Percentiles rank a stretch among this genome's conserved stretches.
Evolutionary conservation across 2,797 vertebrate genomes (phyloP).

Genomic region (Okamejei kenojei): DNA sequence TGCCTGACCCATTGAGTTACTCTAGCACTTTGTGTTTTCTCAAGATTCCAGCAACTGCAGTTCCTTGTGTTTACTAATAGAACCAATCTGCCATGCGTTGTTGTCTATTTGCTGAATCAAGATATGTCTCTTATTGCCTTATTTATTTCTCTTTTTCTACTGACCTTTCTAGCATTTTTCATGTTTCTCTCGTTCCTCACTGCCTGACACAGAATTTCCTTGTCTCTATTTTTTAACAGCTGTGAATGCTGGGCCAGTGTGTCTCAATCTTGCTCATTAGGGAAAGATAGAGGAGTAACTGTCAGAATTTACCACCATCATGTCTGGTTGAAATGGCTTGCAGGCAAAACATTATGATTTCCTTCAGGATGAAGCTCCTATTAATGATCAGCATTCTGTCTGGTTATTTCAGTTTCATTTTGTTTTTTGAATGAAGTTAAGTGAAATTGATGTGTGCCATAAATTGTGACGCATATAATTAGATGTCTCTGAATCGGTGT

Average conservation of each 20-base stretch:
- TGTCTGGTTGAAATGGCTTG: not conserved
- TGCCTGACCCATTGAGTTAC: too few relatives aligned
- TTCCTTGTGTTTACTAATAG: not conserved
- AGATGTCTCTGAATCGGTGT: not conserved
- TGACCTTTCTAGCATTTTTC: not conserved
- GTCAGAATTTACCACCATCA: not conserved
- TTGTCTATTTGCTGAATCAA: not conserved
- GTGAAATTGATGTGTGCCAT: conserved; percentile 17
- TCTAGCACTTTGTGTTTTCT: too few relatives aligned
- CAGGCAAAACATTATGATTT: not conserved
- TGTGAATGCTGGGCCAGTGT: not conserved
- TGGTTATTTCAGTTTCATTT: not conserved
- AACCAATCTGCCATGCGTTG: not conserved
- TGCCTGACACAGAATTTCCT: not conserved
- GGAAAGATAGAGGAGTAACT: not conserved
- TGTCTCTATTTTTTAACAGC: not conserved
- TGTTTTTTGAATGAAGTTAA: conserved; percentile 8
- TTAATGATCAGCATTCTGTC: not conserved
- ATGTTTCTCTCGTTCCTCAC: not conserved
- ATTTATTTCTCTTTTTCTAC: not conserved
- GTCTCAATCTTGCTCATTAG: not conserved
- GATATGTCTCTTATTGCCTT: not conserved
- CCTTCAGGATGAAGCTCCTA: not conserved
- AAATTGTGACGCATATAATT: conserved; percentile 8
- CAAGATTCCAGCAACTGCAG: too few relatives aligned